A percentile compares a stretch with the other conserved stretches of the same genome.
phyloP scores from a whole-genome alignment of 2,797 vertebrate genomes.

The Eupleurogrammus muticus region DNA sequence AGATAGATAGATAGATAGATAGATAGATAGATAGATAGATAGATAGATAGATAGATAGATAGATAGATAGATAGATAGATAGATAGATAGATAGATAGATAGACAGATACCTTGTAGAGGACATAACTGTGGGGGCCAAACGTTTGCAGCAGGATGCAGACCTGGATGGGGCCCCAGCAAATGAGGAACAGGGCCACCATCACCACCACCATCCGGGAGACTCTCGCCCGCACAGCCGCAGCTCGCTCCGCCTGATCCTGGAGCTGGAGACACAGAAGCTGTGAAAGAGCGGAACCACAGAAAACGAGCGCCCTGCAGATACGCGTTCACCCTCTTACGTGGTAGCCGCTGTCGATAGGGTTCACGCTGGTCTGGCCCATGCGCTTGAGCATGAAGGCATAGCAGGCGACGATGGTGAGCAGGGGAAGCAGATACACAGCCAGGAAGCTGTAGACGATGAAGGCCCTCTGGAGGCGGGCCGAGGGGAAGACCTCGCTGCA shows the following conservation, averaged over 20 bases:
- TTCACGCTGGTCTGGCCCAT: slow-evolving; percentile 75
- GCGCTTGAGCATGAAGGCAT: slow-evolving; percentile 80
- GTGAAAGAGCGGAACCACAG: too few species aligned
- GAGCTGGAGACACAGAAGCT: slow-evolving; percentile 51
- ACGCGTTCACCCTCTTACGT: slow-evolving; percentile 51
- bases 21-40: not conserved
- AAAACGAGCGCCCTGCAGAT: too few species aligned
- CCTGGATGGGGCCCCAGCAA: slow-evolving; percentile 83
- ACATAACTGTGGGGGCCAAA: slow-evolving; percentile 76
- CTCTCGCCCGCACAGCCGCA: slow-evolving; percentile 69
- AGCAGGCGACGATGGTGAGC: slow-evolving; percentile 78
- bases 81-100: not conserved
- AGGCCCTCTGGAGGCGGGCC: slow-evolving; percentile 68
- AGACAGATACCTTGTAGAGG: slow-evolving; percentile 75
- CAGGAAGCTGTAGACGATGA: slow-evolving; percentile 82
- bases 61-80: too few species aligned
- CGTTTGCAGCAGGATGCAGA: slow-evolving; percentile 83
- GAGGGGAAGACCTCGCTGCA: slow-evolving; percentile 80
- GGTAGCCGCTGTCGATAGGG: slow-evolving; percentile 74
- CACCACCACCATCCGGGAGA: slow-evolving; percentile 84
- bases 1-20: too few species aligned
- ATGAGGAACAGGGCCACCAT: slow-evolving; percentile 80
- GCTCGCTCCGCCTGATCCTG: slow-evolving; percentile 75
- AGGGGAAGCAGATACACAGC: slow-evolving; percentile 79
- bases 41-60: too few species aligned